These are phyloP conservation scores for Chrysocyon brachyurus DNA, from an alignment of 2,797 vertebrate genomes.

Conservation along the genomic window DNA sequence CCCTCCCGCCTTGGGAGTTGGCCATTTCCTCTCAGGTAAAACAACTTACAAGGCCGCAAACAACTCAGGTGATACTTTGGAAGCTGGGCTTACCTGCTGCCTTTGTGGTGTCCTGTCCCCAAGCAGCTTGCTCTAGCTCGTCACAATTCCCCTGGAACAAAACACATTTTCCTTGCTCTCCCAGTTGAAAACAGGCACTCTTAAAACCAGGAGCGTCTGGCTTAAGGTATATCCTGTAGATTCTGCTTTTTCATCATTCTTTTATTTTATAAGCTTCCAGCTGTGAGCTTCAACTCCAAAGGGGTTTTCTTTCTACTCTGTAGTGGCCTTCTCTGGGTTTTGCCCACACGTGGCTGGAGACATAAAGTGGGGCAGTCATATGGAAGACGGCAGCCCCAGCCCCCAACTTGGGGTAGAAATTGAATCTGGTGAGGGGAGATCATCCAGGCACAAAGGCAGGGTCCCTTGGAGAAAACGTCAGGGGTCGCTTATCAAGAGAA, in stretches of 20 bases:
- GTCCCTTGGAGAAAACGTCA: neutral
- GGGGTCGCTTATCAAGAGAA: neutral
- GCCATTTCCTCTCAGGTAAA: neutral
- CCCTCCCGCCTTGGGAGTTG: neutral
- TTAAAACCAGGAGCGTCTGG: neutral
- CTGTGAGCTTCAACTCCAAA: neutral
- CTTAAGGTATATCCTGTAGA: neutral
- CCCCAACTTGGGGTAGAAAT: neutral
- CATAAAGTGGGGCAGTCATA: neutral
- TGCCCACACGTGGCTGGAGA: neutral
- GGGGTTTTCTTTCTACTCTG: neutral
- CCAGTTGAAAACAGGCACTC: neutral
- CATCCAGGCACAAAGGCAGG: neutral
- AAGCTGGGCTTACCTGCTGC: neutral
- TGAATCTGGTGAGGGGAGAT: neutral
- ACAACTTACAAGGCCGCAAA: neutral
- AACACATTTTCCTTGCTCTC: accelerated
- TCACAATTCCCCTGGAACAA: neutral
- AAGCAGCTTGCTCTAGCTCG: neutral
- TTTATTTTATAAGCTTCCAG: neutral
- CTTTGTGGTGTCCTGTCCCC: accelerated
- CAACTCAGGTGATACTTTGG: neutral
- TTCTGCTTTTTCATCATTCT: neutral
- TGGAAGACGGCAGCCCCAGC: neutral
- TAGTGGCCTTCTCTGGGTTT: neutral